Conservation (phyloP, 2,113 vertebrate genomes). For the Oxyruncus cristatus region DNA sequence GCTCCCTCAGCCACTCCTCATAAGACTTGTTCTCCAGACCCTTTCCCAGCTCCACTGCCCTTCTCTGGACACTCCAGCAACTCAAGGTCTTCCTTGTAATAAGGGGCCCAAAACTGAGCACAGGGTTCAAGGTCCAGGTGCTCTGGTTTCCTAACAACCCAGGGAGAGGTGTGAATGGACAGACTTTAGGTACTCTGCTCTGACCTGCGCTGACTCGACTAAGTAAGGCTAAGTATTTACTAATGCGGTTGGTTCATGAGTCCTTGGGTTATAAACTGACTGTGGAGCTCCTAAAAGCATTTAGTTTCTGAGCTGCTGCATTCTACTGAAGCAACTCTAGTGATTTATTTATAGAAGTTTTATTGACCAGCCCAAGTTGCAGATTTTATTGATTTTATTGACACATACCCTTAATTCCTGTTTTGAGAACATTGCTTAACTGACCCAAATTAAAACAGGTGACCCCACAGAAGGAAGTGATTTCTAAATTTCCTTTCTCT, state of each 20-base stretch:
- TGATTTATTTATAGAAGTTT: neutral
- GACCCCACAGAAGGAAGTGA: rapidly evolving
- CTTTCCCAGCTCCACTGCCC: neutral
- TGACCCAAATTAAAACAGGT: neutral
- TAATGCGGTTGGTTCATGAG: neutral
- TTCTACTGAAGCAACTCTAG: neutral
- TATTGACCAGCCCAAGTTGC: neutral
- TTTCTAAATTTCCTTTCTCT: neutral
- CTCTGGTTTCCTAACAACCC: neutral
- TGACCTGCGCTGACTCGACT: neutral
- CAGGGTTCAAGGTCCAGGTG: neutral
- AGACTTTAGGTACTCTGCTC: neutral
- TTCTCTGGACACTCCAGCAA: neutral
- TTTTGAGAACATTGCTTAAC: neutral
- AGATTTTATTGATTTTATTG: neutral
- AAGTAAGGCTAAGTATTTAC: neutral
- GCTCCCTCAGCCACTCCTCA: neutral
- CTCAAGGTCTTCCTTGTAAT: neutral
- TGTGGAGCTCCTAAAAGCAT: neutral
- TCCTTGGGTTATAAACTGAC: neutral
- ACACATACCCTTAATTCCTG: neutral
- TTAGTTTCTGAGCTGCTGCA: neutral
- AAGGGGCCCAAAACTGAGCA: neutral
- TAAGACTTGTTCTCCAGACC: neutral
- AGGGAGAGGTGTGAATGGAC: neutral